Evolutionary conservation across 1,140 invertebrate genomes (phyloP).

Genomic region (Drosophila lini): DNA sequence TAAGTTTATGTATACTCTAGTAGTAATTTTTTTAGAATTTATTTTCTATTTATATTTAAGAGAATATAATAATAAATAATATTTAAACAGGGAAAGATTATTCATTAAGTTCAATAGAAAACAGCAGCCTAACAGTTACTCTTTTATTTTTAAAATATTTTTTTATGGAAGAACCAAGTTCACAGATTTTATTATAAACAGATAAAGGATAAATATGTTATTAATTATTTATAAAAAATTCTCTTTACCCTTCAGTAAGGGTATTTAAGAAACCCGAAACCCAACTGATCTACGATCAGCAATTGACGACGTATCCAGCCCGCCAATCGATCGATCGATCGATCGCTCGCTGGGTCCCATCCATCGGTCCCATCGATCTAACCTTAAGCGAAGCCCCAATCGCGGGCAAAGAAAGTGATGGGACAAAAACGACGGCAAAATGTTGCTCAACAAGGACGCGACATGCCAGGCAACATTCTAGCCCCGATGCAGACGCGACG

Average conservation of each 20-base stretch:
- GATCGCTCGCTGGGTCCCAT: constrained; percentile 40
- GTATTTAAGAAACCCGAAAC: constrained; percentile 9
- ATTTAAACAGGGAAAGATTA: no score
- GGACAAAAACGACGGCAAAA: constrained; percentile 42
- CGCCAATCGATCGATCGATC: constrained; percentile 41
- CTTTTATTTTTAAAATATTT: no score
- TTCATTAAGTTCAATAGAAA: no score
- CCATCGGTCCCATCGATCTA: constrained; percentile 51
- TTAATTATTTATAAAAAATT: neutral
- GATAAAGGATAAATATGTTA: no score
- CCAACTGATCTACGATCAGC: constrained; percentile 54
- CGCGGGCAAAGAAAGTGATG: constrained; percentile 68
- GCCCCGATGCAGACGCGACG: constrained; percentile 25
- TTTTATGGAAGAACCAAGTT: no score
- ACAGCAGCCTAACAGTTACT: no score
- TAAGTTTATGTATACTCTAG: neutral
- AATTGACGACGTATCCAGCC: constrained; percentile 33
- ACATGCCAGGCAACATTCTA: constrained; percentile 77
- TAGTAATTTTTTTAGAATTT: no score
- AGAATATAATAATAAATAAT: no score
- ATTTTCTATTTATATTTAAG: neutral
- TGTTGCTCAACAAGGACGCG: constrained; percentile 78
- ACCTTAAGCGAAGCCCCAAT: constrained; percentile 40
- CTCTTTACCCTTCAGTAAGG: neutral
- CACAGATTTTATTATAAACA: no score